A percentile compares a stretch with the other conserved stretches of the same genome.
Evolutionary conservation across 2,888 invertebrate genomes (phyloP).

Genomic region (Drosophila formosana): DNA sequence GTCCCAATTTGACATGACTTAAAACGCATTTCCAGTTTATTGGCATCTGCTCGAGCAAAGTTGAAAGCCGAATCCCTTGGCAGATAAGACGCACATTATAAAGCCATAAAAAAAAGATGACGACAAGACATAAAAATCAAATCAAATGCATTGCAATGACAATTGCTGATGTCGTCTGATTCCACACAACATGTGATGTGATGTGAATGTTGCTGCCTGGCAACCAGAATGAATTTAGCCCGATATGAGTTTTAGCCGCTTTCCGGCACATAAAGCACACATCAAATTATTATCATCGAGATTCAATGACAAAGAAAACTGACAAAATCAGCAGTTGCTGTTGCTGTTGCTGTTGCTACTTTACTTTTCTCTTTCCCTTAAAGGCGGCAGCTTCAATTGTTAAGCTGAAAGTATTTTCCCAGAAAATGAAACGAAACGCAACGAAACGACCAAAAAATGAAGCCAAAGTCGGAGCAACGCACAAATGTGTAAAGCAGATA

Average conservation of each 20-base stretch:
- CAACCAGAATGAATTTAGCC: slow-evolving; percentile 10
- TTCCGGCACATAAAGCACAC: slow-evolving; percentile 73
- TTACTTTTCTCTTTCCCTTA: slow-evolving; percentile 4
- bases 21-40: slow-evolving; percentile 18
- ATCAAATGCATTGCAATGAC: slow-evolving; percentile 69
- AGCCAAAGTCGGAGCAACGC: slow-evolving; percentile 32
- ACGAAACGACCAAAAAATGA: background rate
- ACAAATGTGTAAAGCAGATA: slow-evolving; percentile 75
- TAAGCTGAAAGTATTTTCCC: slow-evolving; percentile 12
- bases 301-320: slow-evolving; percentile 75
- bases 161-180: slow-evolving; percentile 46
- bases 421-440: no score
- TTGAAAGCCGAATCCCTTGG: background rate
- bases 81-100: slow-evolving; percentile 52
- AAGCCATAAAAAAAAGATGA: slow-evolving; percentile 57
- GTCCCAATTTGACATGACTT: background rate
- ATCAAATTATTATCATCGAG: slow-evolving; percentile 77
- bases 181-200: background rate
- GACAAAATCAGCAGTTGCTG: slow-evolving; percentile 70
- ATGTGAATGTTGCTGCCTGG: slow-evolving; percentile 14
- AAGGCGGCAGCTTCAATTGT: slow-evolving; percentile 40
- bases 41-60: slow-evolving; percentile 17
- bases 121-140: slow-evolving; percentile 62
- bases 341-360: slow-evolving; percentile 39
- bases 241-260: slow-evolving; percentile 38